Evolutionary conservation across 2,113 vertebrate species (phyloP).

Genomic region (Nanorana parkeri): DNA sequence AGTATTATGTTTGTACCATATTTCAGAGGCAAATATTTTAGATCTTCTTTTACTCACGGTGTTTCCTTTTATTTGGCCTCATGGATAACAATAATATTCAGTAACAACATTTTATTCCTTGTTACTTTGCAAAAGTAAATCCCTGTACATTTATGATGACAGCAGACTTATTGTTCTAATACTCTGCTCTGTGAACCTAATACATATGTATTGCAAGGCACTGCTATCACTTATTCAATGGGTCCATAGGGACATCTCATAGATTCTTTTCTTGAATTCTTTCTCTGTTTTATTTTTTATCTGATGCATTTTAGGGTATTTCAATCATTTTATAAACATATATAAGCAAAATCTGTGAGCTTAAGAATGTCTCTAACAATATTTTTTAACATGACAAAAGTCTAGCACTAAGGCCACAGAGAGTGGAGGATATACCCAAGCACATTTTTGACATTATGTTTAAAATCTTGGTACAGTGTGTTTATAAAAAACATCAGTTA

Average conservation of each 20-base stretch:
- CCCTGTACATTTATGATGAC: constrained; percentile 44
- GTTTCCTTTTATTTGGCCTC: constrained; percentile 49
- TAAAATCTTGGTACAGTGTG: too few species aligned
- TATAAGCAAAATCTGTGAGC: neutral
- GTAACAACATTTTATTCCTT: constrained; percentile 38
- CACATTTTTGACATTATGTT: too few species aligned
- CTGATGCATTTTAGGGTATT: constrained; percentile 12
- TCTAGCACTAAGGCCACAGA: too few species aligned
- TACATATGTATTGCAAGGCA: constrained; percentile 34
- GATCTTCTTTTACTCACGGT: constrained; percentile 2
- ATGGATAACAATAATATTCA: constrained; percentile 28
- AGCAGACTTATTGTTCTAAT: constrained; percentile 37
- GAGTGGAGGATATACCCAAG: too few species aligned
- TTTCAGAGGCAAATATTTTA: constrained; percentile 29
- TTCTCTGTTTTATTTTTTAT: constrained; percentile 11
- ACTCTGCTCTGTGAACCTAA: constrained; percentile 19
- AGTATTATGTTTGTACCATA: constrained; percentile 5
- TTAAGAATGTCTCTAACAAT: too few species aligned
- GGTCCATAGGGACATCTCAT: constrained; percentile 10
- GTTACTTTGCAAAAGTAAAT: constrained; percentile 37
- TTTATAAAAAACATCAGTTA: too few species aligned
- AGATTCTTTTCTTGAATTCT: constrained; percentile 13
- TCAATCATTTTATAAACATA: constrained; percentile 24
- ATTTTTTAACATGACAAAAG: too few species aligned
- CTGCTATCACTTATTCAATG: constrained; percentile 30